These are phyloP conservation scores for Simalia tracyae DNA, from an alignment of 2,797 vertebrate genomes.

Conservation along the genomic window DNA sequence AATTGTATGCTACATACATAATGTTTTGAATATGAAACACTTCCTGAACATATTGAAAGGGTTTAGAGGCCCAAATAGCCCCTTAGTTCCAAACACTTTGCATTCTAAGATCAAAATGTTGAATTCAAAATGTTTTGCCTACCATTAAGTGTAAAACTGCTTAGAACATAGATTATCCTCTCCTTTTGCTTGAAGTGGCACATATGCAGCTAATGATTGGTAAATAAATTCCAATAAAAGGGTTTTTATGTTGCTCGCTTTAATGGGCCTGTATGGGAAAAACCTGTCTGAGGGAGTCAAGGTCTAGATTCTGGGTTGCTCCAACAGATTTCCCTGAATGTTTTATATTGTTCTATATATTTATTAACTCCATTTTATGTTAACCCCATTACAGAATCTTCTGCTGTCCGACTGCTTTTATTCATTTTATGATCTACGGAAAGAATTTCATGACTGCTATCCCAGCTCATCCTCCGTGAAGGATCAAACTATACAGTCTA, in stretches of 20 bases:
- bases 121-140: too few species aligned
- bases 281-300: neutral
- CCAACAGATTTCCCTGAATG: neutral
- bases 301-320: neutral
- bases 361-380: neutral
- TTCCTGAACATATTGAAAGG: neutral
- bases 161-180: too few species aligned
- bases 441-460: slow-evolving; percentile 89
- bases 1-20: neutral
- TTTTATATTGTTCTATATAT: slow-evolving; percentile 21
- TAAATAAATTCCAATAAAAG: too few species aligned
- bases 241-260: neutral
- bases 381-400: slow-evolving; percentile 80
- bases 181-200: too few species aligned
- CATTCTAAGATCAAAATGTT: too few species aligned
- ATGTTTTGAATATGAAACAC: neutral
- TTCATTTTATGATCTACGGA: slow-evolving; percentile 90
- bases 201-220: too few species aligned
- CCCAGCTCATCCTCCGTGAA: slow-evolving; percentile 77
- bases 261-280: neutral
- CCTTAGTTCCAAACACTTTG: too few species aligned
- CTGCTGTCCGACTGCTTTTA: slow-evolving; percentile 91
- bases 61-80: neutral
- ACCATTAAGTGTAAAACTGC: too few species aligned
- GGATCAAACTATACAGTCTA: slow-evolving; percentile 83